Conservation (phyloP, 1,140 invertebrate species). For the Meteorus sp. region DNA sequence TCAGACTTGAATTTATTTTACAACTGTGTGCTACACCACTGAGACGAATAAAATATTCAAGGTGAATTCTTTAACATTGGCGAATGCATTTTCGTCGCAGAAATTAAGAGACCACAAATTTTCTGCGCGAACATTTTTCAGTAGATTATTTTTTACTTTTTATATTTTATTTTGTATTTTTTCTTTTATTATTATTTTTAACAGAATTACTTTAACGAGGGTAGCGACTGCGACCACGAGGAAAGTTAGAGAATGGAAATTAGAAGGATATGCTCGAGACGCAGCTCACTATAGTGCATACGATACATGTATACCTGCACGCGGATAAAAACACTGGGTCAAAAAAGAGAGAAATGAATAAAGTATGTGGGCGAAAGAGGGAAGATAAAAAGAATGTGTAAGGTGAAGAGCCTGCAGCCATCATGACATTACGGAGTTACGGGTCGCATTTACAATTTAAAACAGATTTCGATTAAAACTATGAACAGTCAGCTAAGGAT, state of each 20-base stretch:
- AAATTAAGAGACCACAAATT: no score
- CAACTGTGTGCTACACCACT: no score
- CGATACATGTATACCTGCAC: not conserved
- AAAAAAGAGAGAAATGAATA: not conserved
- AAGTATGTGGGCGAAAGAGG: no score
- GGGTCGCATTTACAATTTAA: conserved; percentile 37
- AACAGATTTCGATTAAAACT: conserved; percentile 37
- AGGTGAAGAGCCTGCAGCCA: not conserved
- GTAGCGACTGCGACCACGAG: not conserved
- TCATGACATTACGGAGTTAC: not conserved
- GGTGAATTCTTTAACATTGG: no score
- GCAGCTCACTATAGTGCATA: no score
- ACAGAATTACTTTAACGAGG: not conserved
- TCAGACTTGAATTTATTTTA: no score
- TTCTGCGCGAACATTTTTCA: no score
- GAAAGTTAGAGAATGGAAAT: conserved; percentile 4
- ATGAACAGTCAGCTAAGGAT: conserved; percentile 32
- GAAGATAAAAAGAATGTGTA: not conserved
- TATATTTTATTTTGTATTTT: no score
- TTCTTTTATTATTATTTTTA: no score
- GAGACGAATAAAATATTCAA: no score
- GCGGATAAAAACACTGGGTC: not conserved
- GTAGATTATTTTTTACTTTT: no score
- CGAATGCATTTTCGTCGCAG: no score
- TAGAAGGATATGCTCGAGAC: not conserved